phyloP scores from a whole-genome alignment of 2,888 invertebrate genomes.

The Ectemnius lituratus region DNA sequence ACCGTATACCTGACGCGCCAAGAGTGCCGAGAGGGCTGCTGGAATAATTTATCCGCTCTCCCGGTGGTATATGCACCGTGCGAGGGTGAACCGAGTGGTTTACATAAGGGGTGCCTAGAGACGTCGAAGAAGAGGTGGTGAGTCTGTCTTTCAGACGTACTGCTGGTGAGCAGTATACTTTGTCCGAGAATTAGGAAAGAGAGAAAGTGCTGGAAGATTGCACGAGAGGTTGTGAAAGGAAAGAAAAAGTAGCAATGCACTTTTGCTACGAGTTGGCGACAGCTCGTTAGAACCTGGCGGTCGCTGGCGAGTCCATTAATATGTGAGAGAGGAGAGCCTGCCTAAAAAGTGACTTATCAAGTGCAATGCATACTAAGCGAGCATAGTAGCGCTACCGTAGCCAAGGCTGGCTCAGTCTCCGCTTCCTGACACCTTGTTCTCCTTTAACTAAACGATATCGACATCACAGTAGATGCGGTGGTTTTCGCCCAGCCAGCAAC shows the following conservation, averaged over 20 bases:
- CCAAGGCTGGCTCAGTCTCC: conserved; percentile 28
- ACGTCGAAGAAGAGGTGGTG: conserved; percentile 3
- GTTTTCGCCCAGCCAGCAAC: conserved; percentile 69
- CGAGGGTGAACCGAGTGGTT: background rate
- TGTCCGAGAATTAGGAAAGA: background rate
- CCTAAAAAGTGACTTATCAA: conserved; percentile 76
- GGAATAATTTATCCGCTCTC: conserved; percentile 1
- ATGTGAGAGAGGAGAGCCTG: conserved; percentile 64
- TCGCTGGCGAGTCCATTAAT: conserved; percentile 64
- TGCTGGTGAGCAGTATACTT: background rate
- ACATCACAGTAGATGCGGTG: conserved; percentile 54
- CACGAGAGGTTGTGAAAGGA: conserved; percentile 2
- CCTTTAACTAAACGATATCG: conserved; percentile 41
- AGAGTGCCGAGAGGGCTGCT: background rate
- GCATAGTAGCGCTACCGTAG: conserved; percentile 43
- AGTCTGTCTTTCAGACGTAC: background rate
- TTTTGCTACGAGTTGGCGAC: conserved; percentile 19
- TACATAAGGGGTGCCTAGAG: background rate
- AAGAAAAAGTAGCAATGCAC: conserved; percentile 12
- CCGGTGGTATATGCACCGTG: background rate
- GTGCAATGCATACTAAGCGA: conserved; percentile 77
- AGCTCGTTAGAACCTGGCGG: conserved; percentile 50
- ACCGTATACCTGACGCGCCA: background rate
- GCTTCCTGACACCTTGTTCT: conserved; percentile 44
- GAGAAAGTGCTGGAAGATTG: background rate